A percentile compares a stretch with the other conserved stretches of the same genome.
phyloP scores from a whole-genome alignment of 2,797 vertebrate genomes.

The Mastacembelus armatus region DNA sequence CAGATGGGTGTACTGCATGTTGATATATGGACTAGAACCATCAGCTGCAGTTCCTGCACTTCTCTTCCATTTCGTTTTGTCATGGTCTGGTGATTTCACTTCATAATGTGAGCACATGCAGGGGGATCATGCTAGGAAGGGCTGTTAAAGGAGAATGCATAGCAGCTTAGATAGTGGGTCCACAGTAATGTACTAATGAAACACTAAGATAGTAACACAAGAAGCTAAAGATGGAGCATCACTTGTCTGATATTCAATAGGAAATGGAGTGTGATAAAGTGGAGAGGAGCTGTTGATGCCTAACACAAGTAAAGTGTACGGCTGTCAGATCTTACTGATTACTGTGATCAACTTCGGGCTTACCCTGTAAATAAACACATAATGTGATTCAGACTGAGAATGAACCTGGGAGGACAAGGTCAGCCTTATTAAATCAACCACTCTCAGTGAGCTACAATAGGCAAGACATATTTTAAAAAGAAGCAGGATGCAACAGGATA shows the following conservation, averaged over 20 bases:
- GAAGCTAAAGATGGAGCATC: slow-evolving; percentile 1
- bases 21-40: slow-evolving; percentile 34
- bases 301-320: slow-evolving; percentile 36
- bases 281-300: slow-evolving; percentile 34
- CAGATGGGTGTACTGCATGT: slow-evolving; percentile 18
- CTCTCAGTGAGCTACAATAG: not conserved
- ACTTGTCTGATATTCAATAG: slow-evolving; percentile 48
- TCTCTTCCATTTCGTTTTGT: slow-evolving; percentile 28
- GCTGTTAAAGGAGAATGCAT: slow-evolving; percentile 13
- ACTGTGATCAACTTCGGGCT: slow-evolving; percentile 39
- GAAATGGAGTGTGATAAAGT: slow-evolving; percentile 8
- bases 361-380: slow-evolving; percentile 21
- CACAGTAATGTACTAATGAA: slow-evolving; percentile 16
- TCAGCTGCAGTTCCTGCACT: slow-evolving; percentile 1
- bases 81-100: slow-evolving; percentile 30
- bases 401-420: not conserved
- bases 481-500: not conserved
- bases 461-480: not conserved
- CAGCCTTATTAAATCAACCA: not conserved
- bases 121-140: slow-evolving; percentile 15
- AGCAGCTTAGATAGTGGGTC: no score
- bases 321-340: slow-evolving; percentile 52
- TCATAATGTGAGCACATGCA: slow-evolving; percentile 1
- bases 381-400: slow-evolving; percentile 4
- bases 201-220: slow-evolving; percentile 3